A percentile compares a stretch with the other conserved stretches of the same genome.
phyloP scores from a whole-genome alignment of 2,797 vertebrate genomes.

The Sparidentex hasta region DNA sequence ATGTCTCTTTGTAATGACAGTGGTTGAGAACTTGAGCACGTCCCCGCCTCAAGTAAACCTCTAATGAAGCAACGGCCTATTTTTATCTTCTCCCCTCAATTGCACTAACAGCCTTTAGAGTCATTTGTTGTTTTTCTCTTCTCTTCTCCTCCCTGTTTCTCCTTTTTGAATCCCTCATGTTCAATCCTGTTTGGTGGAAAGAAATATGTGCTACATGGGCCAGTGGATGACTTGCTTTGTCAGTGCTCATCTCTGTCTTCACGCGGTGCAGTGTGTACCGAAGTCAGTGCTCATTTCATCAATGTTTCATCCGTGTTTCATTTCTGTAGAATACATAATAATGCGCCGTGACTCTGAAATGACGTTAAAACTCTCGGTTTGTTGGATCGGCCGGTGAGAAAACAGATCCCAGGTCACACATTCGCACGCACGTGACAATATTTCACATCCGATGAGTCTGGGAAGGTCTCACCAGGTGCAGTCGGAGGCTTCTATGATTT shows the following conservation, averaged over 20 bases:
- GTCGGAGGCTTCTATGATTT: constrained; percentile 26
- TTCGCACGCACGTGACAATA: constrained; percentile 17
- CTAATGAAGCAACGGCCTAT: constrained; percentile 55
- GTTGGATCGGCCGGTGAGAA: background rate
- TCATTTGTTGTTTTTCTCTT: constrained; percentile 20
- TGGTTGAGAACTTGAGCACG: constrained; percentile 28
- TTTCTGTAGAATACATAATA: background rate
- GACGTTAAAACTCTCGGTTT: background rate
- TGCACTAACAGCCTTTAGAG: constrained; percentile 34
- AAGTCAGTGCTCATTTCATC: constrained; percentile 19
- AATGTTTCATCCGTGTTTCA: constrained; percentile 29
- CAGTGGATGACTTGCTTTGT: constrained; percentile 27
- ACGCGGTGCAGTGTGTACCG: background rate
- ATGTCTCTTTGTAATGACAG: constrained; percentile 30
- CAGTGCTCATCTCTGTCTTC: constrained; percentile 31
- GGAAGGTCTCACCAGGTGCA: constrained; percentile 10
- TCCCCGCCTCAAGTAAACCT: constrained; percentile 28
- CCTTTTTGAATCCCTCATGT: constrained; percentile 35
- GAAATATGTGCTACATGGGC: background rate
- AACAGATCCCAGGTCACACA: constrained; percentile 22
- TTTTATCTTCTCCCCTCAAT: constrained; percentile 54
- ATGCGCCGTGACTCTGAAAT: background rate
- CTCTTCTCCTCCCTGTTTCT: constrained; percentile 16
- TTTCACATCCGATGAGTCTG: constrained; percentile 13
- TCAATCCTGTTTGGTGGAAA: constrained; percentile 13